Conservation (phyloP, 2,888 invertebrate genomes). For the Mimas tiliae region DNA sequence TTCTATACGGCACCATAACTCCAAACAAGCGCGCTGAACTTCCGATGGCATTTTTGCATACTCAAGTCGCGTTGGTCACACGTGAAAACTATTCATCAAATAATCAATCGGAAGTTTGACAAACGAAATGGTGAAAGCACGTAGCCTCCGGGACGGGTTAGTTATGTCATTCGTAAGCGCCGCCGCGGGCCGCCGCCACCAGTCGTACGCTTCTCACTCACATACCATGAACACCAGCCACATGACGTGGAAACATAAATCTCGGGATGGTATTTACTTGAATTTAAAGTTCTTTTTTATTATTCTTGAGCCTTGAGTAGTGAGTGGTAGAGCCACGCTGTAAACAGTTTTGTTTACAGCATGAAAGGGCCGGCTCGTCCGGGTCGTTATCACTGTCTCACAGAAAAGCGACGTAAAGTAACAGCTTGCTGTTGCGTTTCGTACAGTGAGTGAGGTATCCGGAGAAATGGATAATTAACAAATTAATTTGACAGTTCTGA, state of each 20-base stretch:
- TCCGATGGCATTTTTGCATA: not conserved
- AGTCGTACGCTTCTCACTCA: constrained; percentile 28
- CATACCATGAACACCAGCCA: constrained; percentile 41
- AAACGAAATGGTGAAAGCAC: constrained; percentile 60
- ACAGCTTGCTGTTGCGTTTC: no score
- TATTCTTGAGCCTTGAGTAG: not conserved
- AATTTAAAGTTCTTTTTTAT: not conserved
- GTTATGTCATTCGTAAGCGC: constrained; percentile 62
- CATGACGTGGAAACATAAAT: constrained; percentile 25
- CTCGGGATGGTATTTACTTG: constrained; percentile 4
- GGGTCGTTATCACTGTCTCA: no score
- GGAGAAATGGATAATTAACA: no score
- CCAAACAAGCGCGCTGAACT: not conserved
- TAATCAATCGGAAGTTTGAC: constrained; percentile 71
- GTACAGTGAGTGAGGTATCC: no score
- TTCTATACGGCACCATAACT: not conserved
- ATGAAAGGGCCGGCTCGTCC: no score
- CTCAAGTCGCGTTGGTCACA: constrained; percentile 3
- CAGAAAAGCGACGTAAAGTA: no score
- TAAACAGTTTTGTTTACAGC: no score
- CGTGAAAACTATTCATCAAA: constrained; percentile 58
- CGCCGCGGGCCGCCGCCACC: constrained; percentile 42
- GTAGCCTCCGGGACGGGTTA: constrained; percentile 58
- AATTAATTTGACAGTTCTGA: no score
- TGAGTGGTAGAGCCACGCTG: no score